Evolutionary conservation across 2,113 vertebrate genomes (phyloP).

Genomic region (Lonchura striata): DNA sequence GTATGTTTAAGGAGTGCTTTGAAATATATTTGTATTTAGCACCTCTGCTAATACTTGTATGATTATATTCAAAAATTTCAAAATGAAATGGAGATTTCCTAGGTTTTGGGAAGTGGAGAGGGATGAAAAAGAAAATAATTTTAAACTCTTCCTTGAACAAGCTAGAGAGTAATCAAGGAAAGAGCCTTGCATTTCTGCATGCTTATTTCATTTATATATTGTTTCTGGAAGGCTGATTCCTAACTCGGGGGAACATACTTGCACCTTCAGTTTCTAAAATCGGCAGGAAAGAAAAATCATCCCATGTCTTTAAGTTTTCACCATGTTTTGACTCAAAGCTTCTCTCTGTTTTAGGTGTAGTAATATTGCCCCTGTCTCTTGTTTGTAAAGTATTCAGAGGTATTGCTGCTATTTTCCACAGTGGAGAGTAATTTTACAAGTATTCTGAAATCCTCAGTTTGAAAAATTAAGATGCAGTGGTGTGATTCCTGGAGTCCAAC

Average conservation of each 20-base stretch:
- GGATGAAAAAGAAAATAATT: neutral
- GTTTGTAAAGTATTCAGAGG: neutral
- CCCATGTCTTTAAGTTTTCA: neutral
- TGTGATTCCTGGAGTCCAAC: neutral
- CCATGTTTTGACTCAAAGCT: neutral
- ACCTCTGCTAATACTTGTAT: neutral
- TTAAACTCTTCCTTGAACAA: neutral
- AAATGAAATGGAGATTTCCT: neutral
- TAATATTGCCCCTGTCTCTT: neutral
- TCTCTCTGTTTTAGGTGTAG: neutral
- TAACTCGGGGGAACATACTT: neutral
- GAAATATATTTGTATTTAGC: neutral
- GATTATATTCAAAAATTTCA: neutral
- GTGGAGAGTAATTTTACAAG: neutral
- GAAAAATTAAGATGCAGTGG: neutral
- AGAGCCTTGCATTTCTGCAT: neutral
- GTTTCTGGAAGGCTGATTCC: neutral
- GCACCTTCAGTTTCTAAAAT: neutral
- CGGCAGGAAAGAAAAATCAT: neutral
- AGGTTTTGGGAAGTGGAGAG: neutral
- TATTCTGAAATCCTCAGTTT: neutral
- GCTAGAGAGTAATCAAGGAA: neutral
- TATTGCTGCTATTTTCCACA: neutral
- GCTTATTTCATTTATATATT: neutral
- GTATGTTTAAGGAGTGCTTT: neutral